Evolutionary conservation across 1,140 invertebrate species (phyloP), one percentile per base, ranked within the genome.

Genomic region (Drosophila orena): DNA sequence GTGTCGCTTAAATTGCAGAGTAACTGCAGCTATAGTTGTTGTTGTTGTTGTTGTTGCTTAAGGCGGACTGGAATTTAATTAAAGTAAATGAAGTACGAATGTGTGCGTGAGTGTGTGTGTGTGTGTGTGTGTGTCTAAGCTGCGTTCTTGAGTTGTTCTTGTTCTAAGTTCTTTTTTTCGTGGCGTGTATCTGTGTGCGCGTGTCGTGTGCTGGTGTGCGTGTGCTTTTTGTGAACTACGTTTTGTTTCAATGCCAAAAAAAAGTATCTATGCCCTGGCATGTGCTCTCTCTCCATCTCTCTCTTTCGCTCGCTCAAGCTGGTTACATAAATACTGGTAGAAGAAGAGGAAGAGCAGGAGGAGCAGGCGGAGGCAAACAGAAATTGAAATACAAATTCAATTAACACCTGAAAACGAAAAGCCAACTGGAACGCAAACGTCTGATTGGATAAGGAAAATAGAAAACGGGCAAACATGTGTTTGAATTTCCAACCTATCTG

Each of bases 181-280:
- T 65, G 38, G 42, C 42, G 40, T 44, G 35, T 70, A 56, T 68
- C 30, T 56, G 47, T 54, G 35, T 68, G 74, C 42, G 7, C 58
- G 38, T 58, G 56, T 72, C 30, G 20, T 57, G 66, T 40, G 40
- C 37, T 49, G 57, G 47, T 66, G 53, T 49, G 42, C 54, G 72
- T 73, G 81, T 78, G 81, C 78, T 85, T 81, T 83, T 81, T 84
- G 81, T 88, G 84, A 84, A 84, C 81, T 89, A 79, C 84, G 84
- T 84, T 89, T 89, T 88, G 84, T 88, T 89, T 89, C 84, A 89
- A 89, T 89, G 84, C 84, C 84, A 89, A 89, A 89, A 89, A 89
- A 89, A 89, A 84, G 84, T 89, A 89, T 89, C 84, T 88, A 76
- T 78, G 83, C 65, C 70, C 74, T 78, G 64, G 68, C 62, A 72